Evolutionary conservation across 2,888 invertebrate genomes (phyloP), one percentile per base, ranked within the genome.

Genomic region (Drosophila nr. medialis): DNA sequence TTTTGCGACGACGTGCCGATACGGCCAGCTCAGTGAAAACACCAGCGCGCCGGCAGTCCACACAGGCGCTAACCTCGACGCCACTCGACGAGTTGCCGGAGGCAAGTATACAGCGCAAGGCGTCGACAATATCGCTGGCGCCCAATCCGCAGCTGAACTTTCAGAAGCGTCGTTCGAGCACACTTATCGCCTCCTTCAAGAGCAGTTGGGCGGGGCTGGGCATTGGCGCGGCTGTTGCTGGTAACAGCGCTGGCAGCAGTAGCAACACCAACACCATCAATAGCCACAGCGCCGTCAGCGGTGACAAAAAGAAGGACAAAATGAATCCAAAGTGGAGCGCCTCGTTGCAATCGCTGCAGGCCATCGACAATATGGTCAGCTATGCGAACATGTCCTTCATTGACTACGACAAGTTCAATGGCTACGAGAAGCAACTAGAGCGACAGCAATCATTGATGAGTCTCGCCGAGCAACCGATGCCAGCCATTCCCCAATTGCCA

Each of bases 331-430:
- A 92, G 77, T 94, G 94, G 94, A 93, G 93, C 38, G 94, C 94
- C 21, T 94, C 94, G 0, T 77, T 94, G 70, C 94, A 94, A 75
- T 94, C 93, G 13, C 84, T 94, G 71, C 94, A 94, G 59, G 94
- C 94, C 76, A 94, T 93, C 65, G 94, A 94, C 81, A 93, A 93
- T 49, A 93, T 93, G 92, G 94, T 94, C 73, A 94, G 94, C 89
- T 94, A 94, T 86, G 93, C 94, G 71, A 94, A 94, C 79, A 93
- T 94, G 88, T 94, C 94, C 83, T 94, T 94, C 84, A 93, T 94
- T 51, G 93, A 94, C 85, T 94, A 94, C 75, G 94, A 94, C 79
- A 93, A 93, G 65, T 92, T 94, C 66, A 94, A 94, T 75, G 92
- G 93, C 64, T 94, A 94, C 61, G 93, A 93, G 76, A 91, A 92